Percentiles rank a stretch among this genome's conserved stretches.
Evolutionary conservation across 2,888 invertebrate species (phyloP).

Genomic region (Autographa gamma): DNA sequence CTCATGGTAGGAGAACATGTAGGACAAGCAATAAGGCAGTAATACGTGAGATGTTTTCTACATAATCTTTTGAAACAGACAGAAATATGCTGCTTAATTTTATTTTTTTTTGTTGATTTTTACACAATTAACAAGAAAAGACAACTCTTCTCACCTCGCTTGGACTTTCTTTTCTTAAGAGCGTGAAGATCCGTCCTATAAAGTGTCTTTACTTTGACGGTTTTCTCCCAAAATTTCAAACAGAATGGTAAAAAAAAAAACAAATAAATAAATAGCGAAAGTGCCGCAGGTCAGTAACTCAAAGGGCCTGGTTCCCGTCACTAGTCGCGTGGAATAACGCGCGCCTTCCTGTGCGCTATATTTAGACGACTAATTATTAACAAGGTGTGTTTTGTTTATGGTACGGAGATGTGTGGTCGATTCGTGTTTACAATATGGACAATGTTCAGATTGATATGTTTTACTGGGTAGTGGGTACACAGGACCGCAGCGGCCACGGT

Average conservation of each 20-base stretch:
- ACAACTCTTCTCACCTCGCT: too few species aligned
- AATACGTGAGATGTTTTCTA: neutral
- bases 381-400: constrained; percentile 53
- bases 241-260: neutral
- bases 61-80: neutral
- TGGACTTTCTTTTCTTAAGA: too few species aligned
- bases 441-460: neutral
- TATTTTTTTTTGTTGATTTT: too few species aligned
- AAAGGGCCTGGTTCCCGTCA: constrained; percentile 44
- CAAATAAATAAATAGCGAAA: constrained; percentile 22
- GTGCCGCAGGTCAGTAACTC: constrained; percentile 57
- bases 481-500: neutral
- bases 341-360: constrained; percentile 57
- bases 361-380: constrained; percentile 57
- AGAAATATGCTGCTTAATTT: neutral
- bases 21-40: neutral
- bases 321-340: constrained; percentile 42
- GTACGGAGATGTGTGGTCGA: constrained; percentile 41
- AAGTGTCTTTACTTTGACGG: too few species aligned
- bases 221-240: neutral
- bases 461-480: neutral
- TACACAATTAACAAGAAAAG: too few species aligned
- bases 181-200: too few species aligned
- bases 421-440: constrained; percentile 15
- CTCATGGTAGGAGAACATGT: neutral